Evolutionary conservation across 2,888 invertebrate genomes (phyloP).

Genomic region (Phaonia tiefii): DNA sequence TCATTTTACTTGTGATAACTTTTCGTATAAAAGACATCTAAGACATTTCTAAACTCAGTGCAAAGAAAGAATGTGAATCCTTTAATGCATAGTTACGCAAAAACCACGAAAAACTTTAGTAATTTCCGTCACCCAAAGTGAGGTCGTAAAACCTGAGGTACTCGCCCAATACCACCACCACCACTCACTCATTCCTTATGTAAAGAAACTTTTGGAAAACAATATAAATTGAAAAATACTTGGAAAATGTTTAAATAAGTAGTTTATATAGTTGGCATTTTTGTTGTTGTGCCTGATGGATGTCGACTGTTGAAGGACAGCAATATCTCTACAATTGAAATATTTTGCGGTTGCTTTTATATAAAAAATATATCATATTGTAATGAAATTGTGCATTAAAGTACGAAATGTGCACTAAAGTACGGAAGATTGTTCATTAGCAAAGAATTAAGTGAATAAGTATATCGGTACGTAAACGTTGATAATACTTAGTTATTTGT

Average conservation of each 20-base stretch:
- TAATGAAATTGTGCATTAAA: too few species aligned
- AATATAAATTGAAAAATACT: conserved; percentile 51
- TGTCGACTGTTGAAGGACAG: too few species aligned
- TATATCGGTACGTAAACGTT: too few species aligned
- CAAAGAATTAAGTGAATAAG: too few species aligned
- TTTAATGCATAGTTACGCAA: conserved; percentile 46
- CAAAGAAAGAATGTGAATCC: conserved; percentile 33
- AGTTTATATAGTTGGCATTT: conserved; percentile 2
- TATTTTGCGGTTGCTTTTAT: too few species aligned
- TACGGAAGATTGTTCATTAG: too few species aligned
- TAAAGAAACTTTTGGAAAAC: conserved; percentile 42
- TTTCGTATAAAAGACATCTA: conserved; percentile 18
- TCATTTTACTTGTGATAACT: conserved; percentile 13
- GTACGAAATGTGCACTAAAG: too few species aligned
- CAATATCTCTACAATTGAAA: too few species aligned
- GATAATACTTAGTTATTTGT: too few species aligned
- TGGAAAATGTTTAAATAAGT: conserved; percentile 35
- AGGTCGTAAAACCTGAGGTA: conserved; percentile 34
- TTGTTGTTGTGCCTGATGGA: conserved; percentile 7
- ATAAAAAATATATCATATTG: too few species aligned
- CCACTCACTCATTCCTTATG: neutral
- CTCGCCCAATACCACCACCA: too few species aligned
- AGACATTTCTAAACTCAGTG: conserved; percentile 27
- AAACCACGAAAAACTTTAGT: conserved; percentile 54
- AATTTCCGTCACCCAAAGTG: conserved; percentile 52